Evolutionary conservation across 2,888 invertebrate species (phyloP).

Genomic region (Drosophila algonquin): DNA sequence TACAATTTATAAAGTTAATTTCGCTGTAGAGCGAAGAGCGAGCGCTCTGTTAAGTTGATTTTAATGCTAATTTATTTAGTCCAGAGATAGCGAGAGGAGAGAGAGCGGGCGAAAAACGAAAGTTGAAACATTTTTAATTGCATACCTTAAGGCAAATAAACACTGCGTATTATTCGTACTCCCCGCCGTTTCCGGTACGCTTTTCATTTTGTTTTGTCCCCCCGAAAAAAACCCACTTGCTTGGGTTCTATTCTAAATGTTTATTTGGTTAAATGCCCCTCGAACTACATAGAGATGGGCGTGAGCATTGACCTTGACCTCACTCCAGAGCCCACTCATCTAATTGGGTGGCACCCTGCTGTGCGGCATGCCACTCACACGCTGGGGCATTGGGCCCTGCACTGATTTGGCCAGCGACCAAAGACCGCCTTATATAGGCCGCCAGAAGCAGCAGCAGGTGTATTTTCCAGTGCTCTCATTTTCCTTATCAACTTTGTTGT

Average conservation of each 20-base stretch:
- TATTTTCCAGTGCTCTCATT: not conserved
- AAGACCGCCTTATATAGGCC: conserved; percentile 25
- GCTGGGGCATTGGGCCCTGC: conserved; percentile 18
- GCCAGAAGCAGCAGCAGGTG: not conserved
- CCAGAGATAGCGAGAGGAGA: conserved; percentile 1
- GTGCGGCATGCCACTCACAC: not conserved
- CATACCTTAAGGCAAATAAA: conserved; percentile 53
- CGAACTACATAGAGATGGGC: not conserved
- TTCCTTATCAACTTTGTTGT: not conserved
- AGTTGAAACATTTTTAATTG: conserved; percentile 41
- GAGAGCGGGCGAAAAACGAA: conserved; percentile 26
- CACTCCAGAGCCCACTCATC: conserved; percentile 9
- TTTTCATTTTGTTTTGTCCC: conserved; percentile 49
- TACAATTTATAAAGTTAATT: conserved; percentile 65
- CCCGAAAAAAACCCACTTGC: conserved; percentile 7
- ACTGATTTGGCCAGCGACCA: conserved; percentile 36
- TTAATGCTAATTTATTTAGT: conserved; percentile 69
- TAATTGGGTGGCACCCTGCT: conserved; percentile 7
- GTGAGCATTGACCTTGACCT: conserved; percentile 28
- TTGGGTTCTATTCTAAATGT: conserved; percentile 5
- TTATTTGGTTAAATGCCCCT: conserved; percentile 1
- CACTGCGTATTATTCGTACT: conserved; percentile 41
- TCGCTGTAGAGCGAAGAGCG: conserved; percentile 50
- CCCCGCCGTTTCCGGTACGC: conserved; percentile 21
- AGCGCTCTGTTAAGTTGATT: conserved; percentile 63